Evolutionary conservation across 2,113 vertebrate genomes (phyloP), one percentile per base, ranked within the genome.

Genomic region (Istiophorus platypterus): DNA sequence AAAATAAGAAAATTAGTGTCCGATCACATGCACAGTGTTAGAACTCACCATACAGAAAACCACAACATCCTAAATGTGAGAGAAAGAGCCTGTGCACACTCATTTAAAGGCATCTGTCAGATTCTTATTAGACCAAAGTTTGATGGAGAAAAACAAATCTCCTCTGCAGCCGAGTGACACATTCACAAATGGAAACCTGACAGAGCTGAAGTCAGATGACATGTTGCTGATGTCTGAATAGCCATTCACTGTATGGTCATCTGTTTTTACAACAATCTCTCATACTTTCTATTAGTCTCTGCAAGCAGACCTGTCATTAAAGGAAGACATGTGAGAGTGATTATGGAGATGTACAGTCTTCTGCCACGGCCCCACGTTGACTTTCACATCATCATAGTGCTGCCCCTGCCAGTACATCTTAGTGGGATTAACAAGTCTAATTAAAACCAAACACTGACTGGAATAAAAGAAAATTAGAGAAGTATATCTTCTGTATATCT

Each of bases 361-460:
- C 56, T 65, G 52, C 47, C 64, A 56, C 26, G 27, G 24, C 56
- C 59, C 17, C 34, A 34, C 29, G 37, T 61, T 73, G 49, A 75
- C 61, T 58, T 59, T 69, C 66, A 54, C 61, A 27, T 61, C 42
- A 22, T 5, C 12, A 54, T 5, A 0, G n/a, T n/a, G n/a, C n/a
- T 77, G 67, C 29, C 67, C 70, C 49, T 7, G 22, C 41, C 17
- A 10, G 42, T 34, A 51, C 72, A 74, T 41, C 18, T 84, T 65
- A 62, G 54, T 5, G 70, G 78, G 76, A 78, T 59, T 69, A 73
- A 63, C 45, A 52, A 0, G 34, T 76, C 76, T 77, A 80, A 88
- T 86, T 88, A 67, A 81, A 81, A 29, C 52, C 49, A 71, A 81
- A 79, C 29, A 42, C 71, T 41, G 51, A 71, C 34, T 76, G 57